Conservation (phyloP, 2,797 vertebrate species). For the Percopsis omiscomaycus region DNA sequence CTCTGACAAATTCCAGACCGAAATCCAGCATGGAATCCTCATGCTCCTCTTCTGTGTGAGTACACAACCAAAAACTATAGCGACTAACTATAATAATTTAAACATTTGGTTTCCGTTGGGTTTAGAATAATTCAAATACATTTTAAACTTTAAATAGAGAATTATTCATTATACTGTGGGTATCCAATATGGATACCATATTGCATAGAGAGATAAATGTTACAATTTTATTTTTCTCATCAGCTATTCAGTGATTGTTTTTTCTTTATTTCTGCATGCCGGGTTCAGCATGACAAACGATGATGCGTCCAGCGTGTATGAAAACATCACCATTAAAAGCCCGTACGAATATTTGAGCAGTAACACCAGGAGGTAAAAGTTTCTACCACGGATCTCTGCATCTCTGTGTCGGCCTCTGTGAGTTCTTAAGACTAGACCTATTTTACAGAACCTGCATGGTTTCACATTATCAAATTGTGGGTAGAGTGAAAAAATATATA, state of each 20-base stretch:
- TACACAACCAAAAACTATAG: conserved; percentile 2
- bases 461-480: no score
- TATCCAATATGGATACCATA: no score
- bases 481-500: no score
- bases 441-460: not conserved
- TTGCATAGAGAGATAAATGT: no score
- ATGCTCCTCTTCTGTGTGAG: conserved; percentile 77
- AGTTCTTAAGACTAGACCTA: conserved; percentile 54
- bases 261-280: not conserved
- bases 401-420: conserved; percentile 64
- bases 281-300: conserved; percentile 77
- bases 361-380: conserved; percentile 82
- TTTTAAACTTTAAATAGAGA: no score
- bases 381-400: conserved; percentile 31
- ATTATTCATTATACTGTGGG: no score
- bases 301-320: conserved; percentile 84
- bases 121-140: no score
- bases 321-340: conserved; percentile 88
- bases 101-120: not conserved
- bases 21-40: conserved; percentile 74
- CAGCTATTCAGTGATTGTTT: not conserved
- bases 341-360: conserved; percentile 80
- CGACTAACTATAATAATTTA: no score
- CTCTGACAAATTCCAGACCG: conserved; percentile 77
- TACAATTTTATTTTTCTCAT: no score